phyloP scores from a whole-genome alignment of 2,797 vertebrate genomes.

The Chaenodraco wilsoni region DNA sequence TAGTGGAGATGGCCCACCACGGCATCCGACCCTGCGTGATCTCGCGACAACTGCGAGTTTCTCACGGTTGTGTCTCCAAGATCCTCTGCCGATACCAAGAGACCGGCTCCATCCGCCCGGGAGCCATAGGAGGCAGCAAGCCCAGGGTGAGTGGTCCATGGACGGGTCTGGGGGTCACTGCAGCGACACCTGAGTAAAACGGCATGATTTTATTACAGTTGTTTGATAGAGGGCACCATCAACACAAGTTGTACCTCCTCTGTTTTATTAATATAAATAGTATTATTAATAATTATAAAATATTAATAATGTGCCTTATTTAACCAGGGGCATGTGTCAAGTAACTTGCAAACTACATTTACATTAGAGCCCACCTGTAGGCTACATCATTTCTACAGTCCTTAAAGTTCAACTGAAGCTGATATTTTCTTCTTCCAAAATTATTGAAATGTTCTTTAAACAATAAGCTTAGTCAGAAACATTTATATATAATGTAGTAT shows the following conservation, averaged over 20 bases:
- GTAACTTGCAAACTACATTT: neutral
- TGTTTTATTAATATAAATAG: neutral
- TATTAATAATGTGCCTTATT: neutral
- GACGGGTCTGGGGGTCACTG: slow-evolving; percentile 18
- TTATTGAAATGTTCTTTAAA: neutral
- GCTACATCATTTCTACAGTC: neutral
- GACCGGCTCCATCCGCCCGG: slow-evolving; percentile 96
- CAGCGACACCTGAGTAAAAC: slow-evolving; percentile 31
- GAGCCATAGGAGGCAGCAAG: slow-evolving; percentile 97
- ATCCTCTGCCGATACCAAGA: slow-evolving; percentile 98
- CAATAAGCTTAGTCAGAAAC: too few relatives aligned
- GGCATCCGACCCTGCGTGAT: slow-evolving; percentile 98
- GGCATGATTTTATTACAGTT: neutral
- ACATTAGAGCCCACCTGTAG: slow-evolving; percentile 11
- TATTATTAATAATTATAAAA: slow-evolving; percentile 6
- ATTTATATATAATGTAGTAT: too few relatives aligned
- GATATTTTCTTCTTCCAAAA: neutral
- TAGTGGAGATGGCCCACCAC: slow-evolving; percentile 99
- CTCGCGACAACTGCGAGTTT: slow-evolving; percentile 95
- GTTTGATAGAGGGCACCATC: neutral
- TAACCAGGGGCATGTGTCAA: neutral
- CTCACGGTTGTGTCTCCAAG: slow-evolving; percentile 98
- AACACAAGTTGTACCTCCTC: neutral
- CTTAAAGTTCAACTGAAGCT: neutral
- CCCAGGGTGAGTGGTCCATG: slow-evolving; percentile 94